Evolutionary conservation across 1,140 invertebrate species (phyloP), one percentile per base, ranked within the genome.

Genomic region (Sycophaga agraensis): DNA sequence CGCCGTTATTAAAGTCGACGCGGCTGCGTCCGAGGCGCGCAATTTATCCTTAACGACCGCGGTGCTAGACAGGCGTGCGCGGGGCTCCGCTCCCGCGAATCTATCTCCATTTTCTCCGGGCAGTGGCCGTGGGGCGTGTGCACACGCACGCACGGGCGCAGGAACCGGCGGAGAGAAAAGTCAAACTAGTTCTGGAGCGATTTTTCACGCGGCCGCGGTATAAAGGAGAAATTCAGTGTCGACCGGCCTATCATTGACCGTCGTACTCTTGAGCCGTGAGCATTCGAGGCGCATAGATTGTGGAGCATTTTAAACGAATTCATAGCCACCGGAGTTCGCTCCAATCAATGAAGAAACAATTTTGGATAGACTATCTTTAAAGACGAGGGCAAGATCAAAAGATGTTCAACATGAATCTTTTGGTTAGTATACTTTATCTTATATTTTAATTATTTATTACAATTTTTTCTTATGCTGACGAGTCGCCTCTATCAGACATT

Each of bases 191-290:
- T 81, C 63, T 63, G 64, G 59, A 4, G 0, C 24, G 54, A 79
- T 79, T 77, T 78, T 79, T 78, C 75, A 69, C 43, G 43, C 53
- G 49, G 37, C 50, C 40, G 50, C 2, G 71, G 70, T 80, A 81
- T 81, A 81, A 81, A 80, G 73, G 76, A 78, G 78, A 79, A 76
- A 80, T 79, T 77, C 76, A 73, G 73, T 77, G 69, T 76, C 70
- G 63, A 51, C 51, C 59, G 72, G 73, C 74, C 64, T 70, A 70
- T 78, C 78, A 80, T 75, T 80, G 71, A 53, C 66, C 40, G 51
- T 68, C 53, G 63, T 62, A 72, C 66, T 66, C 62, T 67, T 49
- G 63, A 39, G 40, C 63, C 56, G 70, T 22, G 64, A 65, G 66
- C n/a, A n/a, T n/a, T n/a, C n/a, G n/a, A n/a, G n/a, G n/a, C n/a